Conservation (phyloP, 1,140 invertebrate species). For the Aphidius ervi region DNA sequence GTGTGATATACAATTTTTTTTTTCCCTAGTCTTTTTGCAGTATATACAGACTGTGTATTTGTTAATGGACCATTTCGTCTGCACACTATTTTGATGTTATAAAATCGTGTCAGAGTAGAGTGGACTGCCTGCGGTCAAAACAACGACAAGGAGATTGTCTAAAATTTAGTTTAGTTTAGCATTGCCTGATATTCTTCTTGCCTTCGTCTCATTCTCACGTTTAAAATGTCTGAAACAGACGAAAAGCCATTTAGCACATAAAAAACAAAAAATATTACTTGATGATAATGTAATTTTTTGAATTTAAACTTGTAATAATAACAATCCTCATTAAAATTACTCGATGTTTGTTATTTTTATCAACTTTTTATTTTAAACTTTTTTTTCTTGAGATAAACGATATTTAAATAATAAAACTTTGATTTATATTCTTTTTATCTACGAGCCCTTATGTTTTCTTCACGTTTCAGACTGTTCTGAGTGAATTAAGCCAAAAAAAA, state of each 20-base stretch:
- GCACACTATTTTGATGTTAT: neutral
- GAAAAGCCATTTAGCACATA: neutral
- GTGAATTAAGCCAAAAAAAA: no score
- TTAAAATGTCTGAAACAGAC: conserved; percentile 7
- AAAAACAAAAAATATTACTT: neutral
- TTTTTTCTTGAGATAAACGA: no score
- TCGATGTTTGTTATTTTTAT: no score
- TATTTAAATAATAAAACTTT: no score
- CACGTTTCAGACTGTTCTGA: no score
- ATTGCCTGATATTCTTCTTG: neutral
- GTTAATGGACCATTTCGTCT: conserved; percentile 8
- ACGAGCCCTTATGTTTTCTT: no score
- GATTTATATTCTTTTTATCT: no score
- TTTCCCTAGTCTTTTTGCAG: no score
- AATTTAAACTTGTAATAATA: no score
- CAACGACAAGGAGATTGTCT: conserved; percentile 1
- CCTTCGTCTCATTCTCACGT: neutral
- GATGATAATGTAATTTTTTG: neutral
- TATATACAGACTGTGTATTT: neutral
- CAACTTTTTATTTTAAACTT: no score
- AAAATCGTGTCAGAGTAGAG: neutral
- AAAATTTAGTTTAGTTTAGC: conserved; percentile 2
- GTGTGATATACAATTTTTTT: neutral
- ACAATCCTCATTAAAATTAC: no score
- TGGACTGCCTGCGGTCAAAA: conserved; percentile 9